Evolutionary conservation across 2,113 vertebrate species (phyloP).

Genomic region (Dicrurus megarhynchus): DNA sequence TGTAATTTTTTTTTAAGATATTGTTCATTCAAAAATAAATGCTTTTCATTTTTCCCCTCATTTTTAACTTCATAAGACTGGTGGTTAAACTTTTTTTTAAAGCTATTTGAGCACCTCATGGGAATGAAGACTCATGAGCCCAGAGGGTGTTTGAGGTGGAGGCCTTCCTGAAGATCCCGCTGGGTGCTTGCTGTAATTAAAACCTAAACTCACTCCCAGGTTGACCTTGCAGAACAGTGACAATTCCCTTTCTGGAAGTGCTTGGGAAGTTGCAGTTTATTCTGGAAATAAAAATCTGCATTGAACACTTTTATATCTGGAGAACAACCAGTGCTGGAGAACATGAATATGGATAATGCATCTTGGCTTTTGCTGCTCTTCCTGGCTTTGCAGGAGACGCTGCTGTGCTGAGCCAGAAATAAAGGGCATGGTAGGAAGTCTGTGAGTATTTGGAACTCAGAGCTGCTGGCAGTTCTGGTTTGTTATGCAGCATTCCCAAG

Average conservation of each 20-base stretch:
- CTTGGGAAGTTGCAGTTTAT: background rate
- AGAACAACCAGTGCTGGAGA: background rate
- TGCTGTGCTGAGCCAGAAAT: background rate
- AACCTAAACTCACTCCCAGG: background rate
- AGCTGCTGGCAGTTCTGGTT: background rate
- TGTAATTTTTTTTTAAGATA: background rate
- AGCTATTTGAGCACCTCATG: background rate
- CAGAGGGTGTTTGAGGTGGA: background rate
- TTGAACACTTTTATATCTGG: background rate
- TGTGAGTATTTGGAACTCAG: background rate
- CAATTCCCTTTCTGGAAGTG: background rate
- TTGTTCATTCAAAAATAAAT: background rate
- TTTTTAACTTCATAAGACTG: background rate
- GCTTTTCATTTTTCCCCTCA: background rate
- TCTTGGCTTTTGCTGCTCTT: background rate
- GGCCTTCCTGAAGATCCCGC: background rate
- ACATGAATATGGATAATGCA: constrained; percentile 20
- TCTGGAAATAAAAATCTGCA: background rate
- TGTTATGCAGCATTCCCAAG: background rate
- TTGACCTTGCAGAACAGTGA: background rate
- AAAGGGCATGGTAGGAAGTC: background rate
- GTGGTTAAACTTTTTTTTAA: background rate
- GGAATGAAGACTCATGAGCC: background rate
- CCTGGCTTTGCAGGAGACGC: background rate
- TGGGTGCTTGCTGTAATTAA: background rate